Conservation (phyloP, 2,113 vertebrate genomes). For the Festucalex cinctus region DNA sequence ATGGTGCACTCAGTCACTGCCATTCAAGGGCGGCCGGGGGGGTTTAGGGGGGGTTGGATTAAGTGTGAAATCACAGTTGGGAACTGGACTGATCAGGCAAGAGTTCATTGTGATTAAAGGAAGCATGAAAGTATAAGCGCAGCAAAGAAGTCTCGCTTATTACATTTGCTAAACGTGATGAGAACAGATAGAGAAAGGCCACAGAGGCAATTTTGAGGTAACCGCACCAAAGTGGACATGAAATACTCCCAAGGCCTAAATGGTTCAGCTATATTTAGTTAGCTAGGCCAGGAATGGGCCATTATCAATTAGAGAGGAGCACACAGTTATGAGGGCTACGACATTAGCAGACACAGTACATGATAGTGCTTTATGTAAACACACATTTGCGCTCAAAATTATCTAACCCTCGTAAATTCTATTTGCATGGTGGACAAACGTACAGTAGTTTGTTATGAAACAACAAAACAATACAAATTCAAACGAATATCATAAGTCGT, state of each 20-base stretch:
- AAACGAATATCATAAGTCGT: too few species aligned
- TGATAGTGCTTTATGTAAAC: neutral
- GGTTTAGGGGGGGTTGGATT: neutral
- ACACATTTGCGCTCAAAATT: neutral
- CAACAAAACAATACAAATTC: neutral
- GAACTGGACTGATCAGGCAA: neutral
- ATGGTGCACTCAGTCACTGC: conserved; percentile 8
- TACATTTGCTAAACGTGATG: conserved; percentile 8
- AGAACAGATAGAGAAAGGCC: conserved; percentile 6
- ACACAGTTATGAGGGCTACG: neutral
- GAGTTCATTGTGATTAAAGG: conserved; percentile 11
- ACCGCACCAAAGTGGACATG: conserved; percentile 5
- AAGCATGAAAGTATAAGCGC: conserved; percentile 1
- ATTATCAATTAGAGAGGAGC: neutral
- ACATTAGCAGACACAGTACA: neutral
- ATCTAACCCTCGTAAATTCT: neutral
- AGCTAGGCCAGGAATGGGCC: neutral
- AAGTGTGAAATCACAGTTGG: conserved; percentile 10
- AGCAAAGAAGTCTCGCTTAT: neutral
- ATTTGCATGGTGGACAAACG: neutral
- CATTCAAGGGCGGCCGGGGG: neutral
- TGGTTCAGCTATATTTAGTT: conserved; percentile 3
- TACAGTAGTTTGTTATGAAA: neutral
- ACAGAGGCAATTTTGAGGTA: conserved; percentile 9
- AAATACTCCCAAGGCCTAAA: neutral